Conservation (phyloP, 2,113 vertebrate species). For the Ceyx melanurus region DNA sequence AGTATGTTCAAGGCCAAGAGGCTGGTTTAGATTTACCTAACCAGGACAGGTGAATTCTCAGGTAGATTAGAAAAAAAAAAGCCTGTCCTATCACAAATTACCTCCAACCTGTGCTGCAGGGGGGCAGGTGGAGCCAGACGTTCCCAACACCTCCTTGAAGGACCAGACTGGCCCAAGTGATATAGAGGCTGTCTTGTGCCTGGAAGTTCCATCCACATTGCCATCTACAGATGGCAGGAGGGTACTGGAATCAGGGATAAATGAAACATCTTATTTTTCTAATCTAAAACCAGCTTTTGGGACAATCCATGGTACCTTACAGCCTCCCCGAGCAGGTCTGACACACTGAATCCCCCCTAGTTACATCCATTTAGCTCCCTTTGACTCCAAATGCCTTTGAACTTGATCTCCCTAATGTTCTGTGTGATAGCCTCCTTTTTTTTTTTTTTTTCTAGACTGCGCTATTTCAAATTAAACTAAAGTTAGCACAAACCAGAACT, state of each 20-base stretch:
- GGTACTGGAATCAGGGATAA: not conserved
- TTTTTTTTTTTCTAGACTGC: not conserved
- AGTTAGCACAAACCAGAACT: not conserved
- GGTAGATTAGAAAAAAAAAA: not conserved
- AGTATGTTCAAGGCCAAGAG: not conserved
- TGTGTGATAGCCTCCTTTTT: not conserved
- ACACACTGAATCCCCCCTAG: not conserved
- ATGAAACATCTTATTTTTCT: not conserved
- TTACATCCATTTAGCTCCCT: not conserved
- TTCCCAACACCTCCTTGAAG: not conserved
- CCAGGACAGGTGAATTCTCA: not conserved
- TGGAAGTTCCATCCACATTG: not conserved
- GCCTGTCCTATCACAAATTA: not conserved
- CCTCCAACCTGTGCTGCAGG: accelerated
- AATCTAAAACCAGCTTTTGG: not conserved
- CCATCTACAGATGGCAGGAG: not conserved
- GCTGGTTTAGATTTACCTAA: not conserved
- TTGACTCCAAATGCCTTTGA: not conserved
- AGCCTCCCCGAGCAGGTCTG: not conserved
- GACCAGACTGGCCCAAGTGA: not conserved
- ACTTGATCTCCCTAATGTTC: not conserved
- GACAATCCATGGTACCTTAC: accelerated
- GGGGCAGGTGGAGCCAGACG: too few relatives aligned
- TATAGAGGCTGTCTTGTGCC: not conserved
- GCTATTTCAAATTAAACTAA: not conserved